Conservation (phyloP, 2,797 vertebrate genomes). For the Lutjanus argentimaculatus region DNA sequence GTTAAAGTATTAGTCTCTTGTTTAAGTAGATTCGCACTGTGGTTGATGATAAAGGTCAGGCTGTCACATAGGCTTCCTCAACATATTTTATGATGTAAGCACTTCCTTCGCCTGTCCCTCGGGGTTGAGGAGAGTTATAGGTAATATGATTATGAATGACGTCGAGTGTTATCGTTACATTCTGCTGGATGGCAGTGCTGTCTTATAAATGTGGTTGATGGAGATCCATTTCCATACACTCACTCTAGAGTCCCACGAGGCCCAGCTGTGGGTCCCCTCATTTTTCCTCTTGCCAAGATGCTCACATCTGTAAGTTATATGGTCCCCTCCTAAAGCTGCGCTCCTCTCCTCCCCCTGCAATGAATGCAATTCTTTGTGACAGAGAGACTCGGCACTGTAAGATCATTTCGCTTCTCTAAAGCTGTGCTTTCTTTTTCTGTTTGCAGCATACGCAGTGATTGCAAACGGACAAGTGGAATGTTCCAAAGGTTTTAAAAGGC, state of each 20-base stretch:
- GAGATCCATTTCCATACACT: slow-evolving; percentile 73
- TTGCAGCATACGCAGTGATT: slow-evolving; percentile 90
- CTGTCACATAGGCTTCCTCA: slow-evolving; percentile 65
- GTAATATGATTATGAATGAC: slow-evolving; percentile 76
- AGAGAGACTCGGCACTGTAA: slow-evolving; percentile 22
- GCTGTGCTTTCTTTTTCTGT: slow-evolving; percentile 54
- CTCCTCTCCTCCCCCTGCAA: slow-evolving; percentile 39
- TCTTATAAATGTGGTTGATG: slow-evolving; percentile 74
- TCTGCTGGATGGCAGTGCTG: slow-evolving; percentile 76
- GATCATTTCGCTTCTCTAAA: slow-evolving; percentile 45
- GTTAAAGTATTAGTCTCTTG: slow-evolving; percentile 53
- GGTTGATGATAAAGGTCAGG: slow-evolving; percentile 65
- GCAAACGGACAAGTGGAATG: slow-evolving; percentile 94
- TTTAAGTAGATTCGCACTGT: slow-evolving; percentile 58
- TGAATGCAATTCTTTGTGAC: slow-evolving; percentile 61
- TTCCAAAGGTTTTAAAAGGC: slow-evolving; percentile 91
- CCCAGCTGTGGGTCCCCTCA: slow-evolving; percentile 68
- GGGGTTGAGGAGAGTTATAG: slow-evolving; percentile 62
- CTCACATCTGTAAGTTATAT: slow-evolving; percentile 83
- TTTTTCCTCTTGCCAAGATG: slow-evolving; percentile 67
- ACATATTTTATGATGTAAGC: slow-evolving; percentile 70
- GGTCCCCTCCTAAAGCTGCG: slow-evolving; percentile 48
- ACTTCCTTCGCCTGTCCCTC: slow-evolving; percentile 60
- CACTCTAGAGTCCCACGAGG: slow-evolving; percentile 68
- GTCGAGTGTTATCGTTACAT: slow-evolving; percentile 75